Conservation (phyloP, 1,140 invertebrate genomes). For the Potamilus streckersoni region DNA sequence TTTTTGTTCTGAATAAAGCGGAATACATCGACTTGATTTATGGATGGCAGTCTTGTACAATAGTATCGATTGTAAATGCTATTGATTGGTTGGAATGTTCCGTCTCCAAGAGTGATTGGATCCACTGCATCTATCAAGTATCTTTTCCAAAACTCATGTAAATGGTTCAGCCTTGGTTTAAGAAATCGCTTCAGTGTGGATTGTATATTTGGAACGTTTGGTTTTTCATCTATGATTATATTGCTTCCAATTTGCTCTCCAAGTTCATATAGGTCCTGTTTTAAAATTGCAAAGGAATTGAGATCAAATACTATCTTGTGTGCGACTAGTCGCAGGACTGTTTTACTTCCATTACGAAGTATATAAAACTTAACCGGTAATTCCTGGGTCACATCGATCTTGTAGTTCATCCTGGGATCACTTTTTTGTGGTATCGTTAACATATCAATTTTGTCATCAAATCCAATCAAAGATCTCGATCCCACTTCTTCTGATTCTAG, state of each 20-base stretch:
- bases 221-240: not conserved
- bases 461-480: no score
- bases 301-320: not conserved
- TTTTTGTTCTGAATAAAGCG: not conserved
- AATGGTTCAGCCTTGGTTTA: constrained; percentile 3
- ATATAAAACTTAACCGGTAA: no score
- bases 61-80: constrained; percentile 2
- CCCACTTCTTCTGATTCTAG: no score
- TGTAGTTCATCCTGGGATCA: no score
- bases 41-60: not conserved
- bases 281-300: constrained; percentile 8
- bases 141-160: constrained; percentile 10
- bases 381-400: no score
- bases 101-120: constrained; percentile 9
- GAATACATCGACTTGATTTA: not conserved
- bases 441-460: no score
- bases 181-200: not conserved
- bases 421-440: no score
- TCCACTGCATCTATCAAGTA: constrained; percentile 9
- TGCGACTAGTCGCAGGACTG: no score
- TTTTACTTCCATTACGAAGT: no score
- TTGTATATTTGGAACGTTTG: constrained; percentile 3
- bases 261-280: constrained; percentile 15
- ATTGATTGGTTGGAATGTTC: not conserved
- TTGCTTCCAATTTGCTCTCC: constrained; percentile 1